Evolutionary conservation across 2,888 invertebrate species (phyloP), one percentile per base, ranked within the genome.

Genomic region (Deladenus siricidicola): DNA sequence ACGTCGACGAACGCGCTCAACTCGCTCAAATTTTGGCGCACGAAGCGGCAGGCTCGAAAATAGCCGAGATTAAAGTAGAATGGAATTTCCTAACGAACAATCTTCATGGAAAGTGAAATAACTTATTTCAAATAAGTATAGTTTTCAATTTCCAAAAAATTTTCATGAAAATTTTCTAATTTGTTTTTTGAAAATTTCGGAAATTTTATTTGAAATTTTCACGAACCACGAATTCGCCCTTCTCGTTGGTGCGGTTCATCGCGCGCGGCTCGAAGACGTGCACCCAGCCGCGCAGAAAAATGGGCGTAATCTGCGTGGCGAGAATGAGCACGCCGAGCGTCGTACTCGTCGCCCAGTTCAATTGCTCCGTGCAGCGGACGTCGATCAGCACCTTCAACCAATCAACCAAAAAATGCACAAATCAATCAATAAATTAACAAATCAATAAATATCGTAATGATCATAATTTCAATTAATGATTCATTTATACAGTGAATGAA

Each of bases 41-140:
- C 23, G 8, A 28, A 39, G 4, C 77, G 70, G 60, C 77, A 77
- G 34, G 75, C 65, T 67, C 72, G 69, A 60, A 76, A 75, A 56
- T 76, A 76, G 24, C 77, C 77, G 60, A 69, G 69, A 56, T 74
- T 72, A 60, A 73, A 77, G 49, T 67, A 60, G 65, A 74, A 77
- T 17, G 69, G 70, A 3, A 66, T 63, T 44, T 75, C 75, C 75
- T 74, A 48, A 56, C 62, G 50, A 54, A 62, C 30, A 47, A 54
- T 24, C 29, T 39, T 24, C 56, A 19, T 26, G 3, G 19, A 4
- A 28, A 29, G 23, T 29, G 23, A 21, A 23, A 21, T 24, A 17
- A 10, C 4, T 19, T 14, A 51, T 17, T 29, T 28, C 1, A 17
- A 3, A 57, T 21, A 17, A 19, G 21, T n/a, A n/a, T n/a, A n/a